Evolutionary conservation across 1,140 invertebrate species (phyloP).

Genomic region (Stenopsyche tienmushanensis): DNA sequence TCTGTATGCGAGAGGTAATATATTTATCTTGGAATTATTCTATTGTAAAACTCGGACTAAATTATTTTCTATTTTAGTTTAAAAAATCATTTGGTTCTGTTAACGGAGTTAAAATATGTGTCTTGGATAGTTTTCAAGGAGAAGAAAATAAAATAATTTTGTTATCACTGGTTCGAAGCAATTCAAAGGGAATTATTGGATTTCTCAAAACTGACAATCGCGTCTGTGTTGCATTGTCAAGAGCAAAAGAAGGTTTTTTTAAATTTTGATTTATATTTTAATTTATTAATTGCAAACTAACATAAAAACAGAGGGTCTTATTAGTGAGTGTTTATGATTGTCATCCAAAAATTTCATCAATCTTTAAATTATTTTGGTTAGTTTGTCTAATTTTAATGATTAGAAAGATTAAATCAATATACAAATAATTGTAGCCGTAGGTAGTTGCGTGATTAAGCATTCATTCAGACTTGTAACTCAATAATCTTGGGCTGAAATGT

Average conservation of each 20-base stretch:
- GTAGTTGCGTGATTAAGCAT: too few relatives aligned
- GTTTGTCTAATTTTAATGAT: too few relatives aligned
- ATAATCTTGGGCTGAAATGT: too few relatives aligned
- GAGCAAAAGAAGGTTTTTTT: conserved; percentile 67
- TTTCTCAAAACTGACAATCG: conserved; percentile 76
- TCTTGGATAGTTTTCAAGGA: conserved; percentile 84
- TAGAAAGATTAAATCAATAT: too few relatives aligned
- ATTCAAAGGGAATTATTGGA: conserved; percentile 67
- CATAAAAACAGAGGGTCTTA: too few relatives aligned
- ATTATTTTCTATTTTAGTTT: not conserved
- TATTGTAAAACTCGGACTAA: not conserved
- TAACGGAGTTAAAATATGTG: conserved; percentile 60
- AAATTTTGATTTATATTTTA: not conserved
- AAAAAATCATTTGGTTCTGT: conserved; percentile 9
- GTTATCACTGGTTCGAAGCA: conserved; percentile 79
- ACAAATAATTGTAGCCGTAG: too few relatives aligned
- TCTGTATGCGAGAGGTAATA: conserved; percentile 51
- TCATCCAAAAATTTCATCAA: too few relatives aligned
- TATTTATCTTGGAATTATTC: conserved; percentile 11
- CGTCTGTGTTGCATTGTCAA: conserved; percentile 80
- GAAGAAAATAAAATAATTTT: conserved; percentile 85
- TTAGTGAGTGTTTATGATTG: too few relatives aligned
- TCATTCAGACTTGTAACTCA: too few relatives aligned
- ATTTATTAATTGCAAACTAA: too few relatives aligned
- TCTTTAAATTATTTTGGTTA: too few relatives aligned